Base-by-base conservation (phyloP, 2,888 invertebrate species). In the Brassicogethes aeneus region DNA sequence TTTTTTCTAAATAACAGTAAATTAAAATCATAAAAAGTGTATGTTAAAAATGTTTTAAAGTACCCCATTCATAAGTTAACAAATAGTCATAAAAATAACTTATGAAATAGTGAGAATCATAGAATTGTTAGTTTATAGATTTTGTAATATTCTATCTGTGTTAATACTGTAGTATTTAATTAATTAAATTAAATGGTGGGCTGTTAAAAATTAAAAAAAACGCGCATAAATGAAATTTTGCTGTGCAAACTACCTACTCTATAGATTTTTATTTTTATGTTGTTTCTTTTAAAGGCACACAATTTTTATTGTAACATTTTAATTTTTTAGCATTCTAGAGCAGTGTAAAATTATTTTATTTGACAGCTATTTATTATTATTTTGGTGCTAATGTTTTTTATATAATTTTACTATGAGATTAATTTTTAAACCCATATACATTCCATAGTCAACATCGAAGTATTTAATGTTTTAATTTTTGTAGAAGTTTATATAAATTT, bases 91-190 rank as follows among this genome's bases (percentile, higher is more conserved):
- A 50, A 39, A 51, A 55, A 44, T 15, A 43, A 47, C 45, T 46
- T 48, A 46, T 44, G 48, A 46, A 46, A 41, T 48, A 48, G 48
- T 48, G 48, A 48, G n/a, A 31, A 34, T 37, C 41, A n/a, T 43
- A 38, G 41, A 31, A 41, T 41, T 46, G 48, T 48, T 48, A 48
- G 46, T 38, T 7, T 10, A 34, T 48, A 48, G 48, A 44, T 48
- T 48, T 48, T 48, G 23, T 46, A 48, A 46, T 46, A 48, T 46
- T 48, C 42, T 43, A 46, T 46, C 46, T 48, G 46, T 48, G 48
- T 23, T 23, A 23, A 23, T 23, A 23, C 10, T 5, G 23, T 23
- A 23, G 23, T 23, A 23, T 23, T 23, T 7, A 23, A n/a, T n/a
- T n/a, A n/a, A n/a, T n/a, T n/a, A n/a, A n/a, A n/a, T n/a, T n/a